Base-by-base conservation (phyloP, 2,113 vertebrate genomes). In the Mus pahari region DNA sequence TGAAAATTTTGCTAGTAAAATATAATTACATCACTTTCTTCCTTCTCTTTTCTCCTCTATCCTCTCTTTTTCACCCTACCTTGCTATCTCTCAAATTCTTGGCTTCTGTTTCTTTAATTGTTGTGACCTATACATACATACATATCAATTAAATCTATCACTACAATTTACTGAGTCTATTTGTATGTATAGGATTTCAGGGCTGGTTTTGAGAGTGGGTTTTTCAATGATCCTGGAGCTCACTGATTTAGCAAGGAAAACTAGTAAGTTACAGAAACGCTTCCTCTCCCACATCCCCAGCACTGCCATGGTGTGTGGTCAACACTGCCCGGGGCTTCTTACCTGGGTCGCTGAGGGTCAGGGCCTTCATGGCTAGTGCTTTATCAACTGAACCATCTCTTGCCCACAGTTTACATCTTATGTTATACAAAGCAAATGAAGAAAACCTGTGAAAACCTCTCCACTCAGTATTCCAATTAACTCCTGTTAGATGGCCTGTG, bases 341-440 rank as follows among this genome's bases (percentile, higher is more conserved):
- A n/a, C 6, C 7, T 36, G 45, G 19, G 84, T 5, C 7, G 7
- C 5, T 33, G 28, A 22, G 28, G 11, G 31, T 22, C 20, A 86
- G 2, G 48, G 10, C 19, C 9, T 68, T 24, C 22, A 70, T 26
- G 45, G 31, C 3, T n/a, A 53, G 11, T 22, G 5, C 64, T 70
- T 50, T 70, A 70, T 2, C 19, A 50, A 53, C 20, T 7, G 11
- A 36, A 48, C 45, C 45, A 70, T n/a, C 45, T 68, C 45, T 5
- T 7, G 7, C 7, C 20, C 6, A 36, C 64, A 50, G 14, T 53
- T 98, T 86, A 86, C 91, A 96, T 97, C 93, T 90, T 64, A 96
- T 96, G 48, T 66, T 97, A 26, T 92, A 90, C 92, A 94, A 97
- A 95, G 94, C 0, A 3, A 97, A 86, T 91, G 86, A 66, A 95